Evolutionary conservation across 2,888 invertebrate species (phyloP), one percentile per base, ranked within the genome.

Genomic region (Agrotis segetum): DNA sequence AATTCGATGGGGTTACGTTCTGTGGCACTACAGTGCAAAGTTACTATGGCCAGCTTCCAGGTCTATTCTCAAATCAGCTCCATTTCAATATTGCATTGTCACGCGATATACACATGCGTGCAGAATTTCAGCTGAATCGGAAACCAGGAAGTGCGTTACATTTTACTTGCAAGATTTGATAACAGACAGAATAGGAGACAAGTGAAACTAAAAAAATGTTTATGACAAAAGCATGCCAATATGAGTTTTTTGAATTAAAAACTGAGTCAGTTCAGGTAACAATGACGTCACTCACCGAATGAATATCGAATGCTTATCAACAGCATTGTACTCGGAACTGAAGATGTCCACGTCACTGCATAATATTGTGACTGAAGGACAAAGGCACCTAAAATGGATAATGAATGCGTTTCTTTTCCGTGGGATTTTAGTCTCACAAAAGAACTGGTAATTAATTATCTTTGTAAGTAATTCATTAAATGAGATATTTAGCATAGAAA

Each of bases 241-340:
- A 71, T 63, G n/a, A 44, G 46, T 77, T 63, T 53, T 63, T 53
- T 61, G 19, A 61, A 65, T 60, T 21, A 40, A 63, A 44, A n/a
- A 49, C 24, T 55, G 64, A 67, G 19, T 72, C 73, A 50, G 24
- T 49, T 19, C 61, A 60, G 56, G 73, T 61, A 53, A 66, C 17
- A 17, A 50, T 67, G 78, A 77, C 78, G 64, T 67, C 67, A 77
- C n/a, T 67, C 72, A 77, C 21, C 24, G 19, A 40, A 29, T 67
- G 24, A 55, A 71, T 47, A 64, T 53, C 19, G 49, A 58, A 73
- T 67, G 44, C 60, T 58, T 71, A 71, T 76, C 65, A 66, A 53
- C 19, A 29, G 49, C 34, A 61, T 64, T 64, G 49, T 71, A 62
- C 61, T 53, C 44, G 17, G 46, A 63, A 75, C 13, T 17, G 46